Conservation (phyloP, 2,888 invertebrate species). For the Luffia ferchaultella region DNA sequence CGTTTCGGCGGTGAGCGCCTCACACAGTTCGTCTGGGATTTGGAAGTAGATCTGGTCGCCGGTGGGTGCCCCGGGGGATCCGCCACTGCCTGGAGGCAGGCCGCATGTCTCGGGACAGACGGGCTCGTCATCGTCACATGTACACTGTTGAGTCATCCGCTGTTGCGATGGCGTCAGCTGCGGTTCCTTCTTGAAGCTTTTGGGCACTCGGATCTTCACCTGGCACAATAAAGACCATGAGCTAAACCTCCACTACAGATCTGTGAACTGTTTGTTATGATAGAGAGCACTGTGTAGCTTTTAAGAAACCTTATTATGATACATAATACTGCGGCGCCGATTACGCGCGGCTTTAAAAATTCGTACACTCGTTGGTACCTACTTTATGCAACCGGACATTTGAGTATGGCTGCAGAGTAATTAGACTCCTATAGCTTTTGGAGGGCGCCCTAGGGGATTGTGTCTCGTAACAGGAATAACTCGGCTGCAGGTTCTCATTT, state of each 20-base stretch:
- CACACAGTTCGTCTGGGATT: constrained; percentile 55
- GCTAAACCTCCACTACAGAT: not conserved
- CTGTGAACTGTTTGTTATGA: not conserved
- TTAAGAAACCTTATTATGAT: no score
- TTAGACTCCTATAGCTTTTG: no score
- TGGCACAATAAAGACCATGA: constrained; percentile 12
- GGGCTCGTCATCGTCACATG: constrained; percentile 46
- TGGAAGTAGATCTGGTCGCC: constrained; percentile 14
- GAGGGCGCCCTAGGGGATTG: no score
- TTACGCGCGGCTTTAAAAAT: no score
- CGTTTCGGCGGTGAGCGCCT: constrained; percentile 39
- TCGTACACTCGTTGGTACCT: no score
- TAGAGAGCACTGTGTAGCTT: no score
- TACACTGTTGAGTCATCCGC: constrained; percentile 45
- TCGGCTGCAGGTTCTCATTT: no score
- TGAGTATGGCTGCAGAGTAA: no score
- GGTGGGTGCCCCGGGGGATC: not conserved
- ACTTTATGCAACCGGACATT: no score
- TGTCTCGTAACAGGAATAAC: no score
- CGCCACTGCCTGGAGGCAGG: constrained; percentile 18
- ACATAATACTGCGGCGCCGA: no score
- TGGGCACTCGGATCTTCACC: constrained; percentile 70
- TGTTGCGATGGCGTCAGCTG: constrained; percentile 44
- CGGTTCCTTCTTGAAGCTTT: constrained; percentile 51
- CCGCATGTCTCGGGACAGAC: constrained; percentile 46